phyloP scores from a whole-genome alignment of 2,888 invertebrate species.

The Diaperis boleti region DNA sequence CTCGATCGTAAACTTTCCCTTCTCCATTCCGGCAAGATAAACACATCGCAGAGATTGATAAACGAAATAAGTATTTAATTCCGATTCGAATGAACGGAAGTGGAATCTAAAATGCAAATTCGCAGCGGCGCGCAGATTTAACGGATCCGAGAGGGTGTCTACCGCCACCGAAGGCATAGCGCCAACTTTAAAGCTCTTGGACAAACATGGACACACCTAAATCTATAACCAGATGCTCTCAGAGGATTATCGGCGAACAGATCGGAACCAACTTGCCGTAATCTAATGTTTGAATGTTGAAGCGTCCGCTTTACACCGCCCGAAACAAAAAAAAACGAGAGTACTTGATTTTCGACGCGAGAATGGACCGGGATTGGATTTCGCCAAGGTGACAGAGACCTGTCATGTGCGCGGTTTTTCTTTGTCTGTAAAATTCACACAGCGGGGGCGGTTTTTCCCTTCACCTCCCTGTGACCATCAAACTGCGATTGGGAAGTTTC shows the following conservation, averaged over 20 bases:
- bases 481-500: slow-evolving; percentile 20
- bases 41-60: too few species aligned
- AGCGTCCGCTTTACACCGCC: slow-evolving; percentile 47
- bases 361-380: slow-evolving; percentile 16
- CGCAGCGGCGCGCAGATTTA: too few species aligned
- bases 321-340: slow-evolving; percentile 5
- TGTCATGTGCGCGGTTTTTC: slow-evolving; percentile 31
- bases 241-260: slow-evolving; percentile 65
- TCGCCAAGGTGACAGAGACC: slow-evolving; percentile 33
- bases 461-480: slow-evolving; percentile 2
- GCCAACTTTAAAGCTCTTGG: slow-evolving; percentile 66
- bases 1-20: too few species aligned
- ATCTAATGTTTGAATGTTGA: slow-evolving; percentile 60
- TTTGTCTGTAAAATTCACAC: too few species aligned
- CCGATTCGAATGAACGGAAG: slow-evolving; percentile 53
- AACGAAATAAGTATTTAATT: slow-evolving; percentile 66
- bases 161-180: slow-evolving; percentile 56
- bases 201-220: slow-evolving; percentile 67
- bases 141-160: slow-evolving; percentile 43
- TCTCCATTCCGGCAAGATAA: too few species aligned
- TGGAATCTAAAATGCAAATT: slow-evolving; percentile 67
- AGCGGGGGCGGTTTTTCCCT: too few species aligned
- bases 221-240: slow-evolving; percentile 65
- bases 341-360: background rate
- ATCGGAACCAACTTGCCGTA: slow-evolving; percentile 63